These are phyloP conservation scores for Meliscaeva auricollis DNA, from an alignment of 2,888 invertebrate species.

Conservation along the genomic window DNA sequence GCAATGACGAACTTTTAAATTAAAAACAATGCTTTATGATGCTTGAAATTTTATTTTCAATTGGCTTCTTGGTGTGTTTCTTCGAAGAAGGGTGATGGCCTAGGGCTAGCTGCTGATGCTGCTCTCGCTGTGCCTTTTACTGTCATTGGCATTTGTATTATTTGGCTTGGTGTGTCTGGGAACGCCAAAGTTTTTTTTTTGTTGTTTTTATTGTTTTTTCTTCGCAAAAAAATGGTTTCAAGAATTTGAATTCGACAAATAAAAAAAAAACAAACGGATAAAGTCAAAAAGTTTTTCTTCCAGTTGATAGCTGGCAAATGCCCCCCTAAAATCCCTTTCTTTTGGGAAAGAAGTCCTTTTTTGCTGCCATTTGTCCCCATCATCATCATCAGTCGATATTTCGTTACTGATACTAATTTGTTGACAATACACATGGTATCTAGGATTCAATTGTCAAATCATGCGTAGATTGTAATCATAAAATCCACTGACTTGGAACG, in stretches of 20 bases:
- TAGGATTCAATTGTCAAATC: constrained; percentile 79
- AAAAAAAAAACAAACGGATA: constrained; percentile 60
- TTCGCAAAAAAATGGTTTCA: constrained; percentile 39
- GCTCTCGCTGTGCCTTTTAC: neutral
- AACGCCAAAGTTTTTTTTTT: constrained; percentile 53
- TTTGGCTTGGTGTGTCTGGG: constrained; percentile 26
- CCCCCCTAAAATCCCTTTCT: neutral
- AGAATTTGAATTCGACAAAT: constrained; percentile 60
- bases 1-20: constrained; percentile 68
- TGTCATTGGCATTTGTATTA: constrained; percentile 62
- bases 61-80: constrained; percentile 52
- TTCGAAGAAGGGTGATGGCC: constrained; percentile 29
- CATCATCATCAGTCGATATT: constrained; percentile 55
- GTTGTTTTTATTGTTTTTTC: neutral
- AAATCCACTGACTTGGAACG: constrained; percentile 78
- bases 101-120: too few relatives aligned
- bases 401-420: constrained; percentile 77
- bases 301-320: constrained; percentile 5
- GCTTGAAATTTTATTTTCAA: constrained; percentile 76
- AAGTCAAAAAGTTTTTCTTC: constrained; percentile 66
- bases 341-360: constrained; percentile 1
- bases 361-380: neutral
- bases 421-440: constrained; percentile 78
- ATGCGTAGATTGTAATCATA: constrained; percentile 79
- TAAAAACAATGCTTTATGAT: constrained; percentile 75